Percentiles rank a stretch among this genome's conserved stretches.
Evolutionary conservation across 2,113 vertebrate species (phyloP).

Genomic region (Buteo buteo): DNA sequence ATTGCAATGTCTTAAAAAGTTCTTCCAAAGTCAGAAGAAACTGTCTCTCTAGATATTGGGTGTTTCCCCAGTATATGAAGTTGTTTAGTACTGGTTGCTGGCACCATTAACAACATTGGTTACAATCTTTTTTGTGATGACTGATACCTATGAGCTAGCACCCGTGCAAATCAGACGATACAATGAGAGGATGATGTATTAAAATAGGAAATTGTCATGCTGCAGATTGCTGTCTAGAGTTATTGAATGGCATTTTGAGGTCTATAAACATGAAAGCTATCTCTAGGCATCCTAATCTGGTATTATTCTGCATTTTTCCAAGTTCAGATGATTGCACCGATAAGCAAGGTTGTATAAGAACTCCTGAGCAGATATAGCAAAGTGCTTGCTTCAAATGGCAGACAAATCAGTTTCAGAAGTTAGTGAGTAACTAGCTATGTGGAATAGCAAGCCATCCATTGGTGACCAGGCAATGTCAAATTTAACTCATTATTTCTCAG

Average conservation of each 20-base stretch:
- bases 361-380: not conserved
- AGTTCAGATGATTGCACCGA: not conserved
- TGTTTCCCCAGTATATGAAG: not conserved
- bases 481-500: not conserved
- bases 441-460: not conserved
- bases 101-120: not conserved
- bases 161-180: not conserved
- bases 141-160: not conserved
- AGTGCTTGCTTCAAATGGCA: not conserved
- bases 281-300: not conserved
- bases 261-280: not conserved
- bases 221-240: not conserved
- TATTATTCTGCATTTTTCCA: not conserved
- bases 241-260: not conserved
- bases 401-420: not conserved
- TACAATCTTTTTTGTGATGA: not conserved
- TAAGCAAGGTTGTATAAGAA: not conserved
- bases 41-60: not conserved
- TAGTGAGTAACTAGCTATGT: not conserved
- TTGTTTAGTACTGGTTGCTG: not conserved
- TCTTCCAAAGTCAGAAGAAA: not conserved
- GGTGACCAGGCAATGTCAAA: not conserved
- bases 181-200: not conserved
- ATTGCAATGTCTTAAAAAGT: not conserved
- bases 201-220: not conserved